These are phyloP conservation scores for Drosophila hydei DNA, from an alignment of 1,140 invertebrate genomes.

Conservation along the genomic window DNA sequence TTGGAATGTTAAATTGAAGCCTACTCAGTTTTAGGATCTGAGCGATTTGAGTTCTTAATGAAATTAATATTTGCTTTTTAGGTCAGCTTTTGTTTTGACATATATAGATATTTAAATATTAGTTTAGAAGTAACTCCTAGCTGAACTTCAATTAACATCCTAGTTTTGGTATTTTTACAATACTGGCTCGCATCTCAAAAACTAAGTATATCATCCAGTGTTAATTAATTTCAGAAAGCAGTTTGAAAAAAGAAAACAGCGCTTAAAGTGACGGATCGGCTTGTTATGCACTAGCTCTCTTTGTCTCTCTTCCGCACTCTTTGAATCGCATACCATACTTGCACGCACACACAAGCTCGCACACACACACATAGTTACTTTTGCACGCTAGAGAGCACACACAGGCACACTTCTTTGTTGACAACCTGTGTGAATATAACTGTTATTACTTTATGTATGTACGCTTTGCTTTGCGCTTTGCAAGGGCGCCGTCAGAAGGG, in stretches of 20 bases:
- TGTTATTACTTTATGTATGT: not conserved
- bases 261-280: not conserved
- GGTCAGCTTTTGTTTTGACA: too few relatives aligned
- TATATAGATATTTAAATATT: too few relatives aligned
- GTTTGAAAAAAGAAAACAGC: not conserved
- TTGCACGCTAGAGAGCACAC: too few relatives aligned
- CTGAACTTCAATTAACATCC: too few relatives aligned
- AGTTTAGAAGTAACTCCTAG: too few relatives aligned
- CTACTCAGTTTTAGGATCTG: too few relatives aligned
- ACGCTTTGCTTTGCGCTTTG: too few relatives aligned
- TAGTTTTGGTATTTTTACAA: not conserved
- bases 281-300: too few relatives aligned
- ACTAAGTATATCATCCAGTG: not conserved
- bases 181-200: not conserved
- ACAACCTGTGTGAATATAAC: constrained; percentile 25
- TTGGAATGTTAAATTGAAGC: too few relatives aligned
- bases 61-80: too few relatives aligned
- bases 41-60: too few relatives aligned
- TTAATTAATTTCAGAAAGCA: not conserved
- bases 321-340: not conserved
- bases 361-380: not conserved
- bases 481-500: too few relatives aligned
- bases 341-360: not conserved
- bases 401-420: not conserved
- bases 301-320: not conserved